These are phyloP conservation scores for Bettongia penicillata DNA, from an alignment of 2,113 vertebrate genomes.

Conservation along the genomic window DNA sequence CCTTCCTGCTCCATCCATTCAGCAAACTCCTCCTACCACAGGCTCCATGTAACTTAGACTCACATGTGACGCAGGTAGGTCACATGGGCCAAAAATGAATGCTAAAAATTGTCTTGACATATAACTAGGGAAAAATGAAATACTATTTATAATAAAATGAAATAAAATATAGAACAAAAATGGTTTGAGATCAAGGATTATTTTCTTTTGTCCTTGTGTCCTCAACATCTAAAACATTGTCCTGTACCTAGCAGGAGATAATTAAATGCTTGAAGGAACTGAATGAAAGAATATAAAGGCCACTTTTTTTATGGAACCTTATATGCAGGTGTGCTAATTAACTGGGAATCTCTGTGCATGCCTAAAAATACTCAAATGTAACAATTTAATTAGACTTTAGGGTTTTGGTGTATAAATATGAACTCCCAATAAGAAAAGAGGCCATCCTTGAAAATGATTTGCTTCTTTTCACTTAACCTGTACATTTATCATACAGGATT, in stretches of 20 bases:
- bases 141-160: no score
- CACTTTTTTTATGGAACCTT: background rate
- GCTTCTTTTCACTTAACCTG: background rate
- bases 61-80: no score
- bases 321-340: background rate
- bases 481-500: background rate
- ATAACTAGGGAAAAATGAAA: no score
- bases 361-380: background rate
- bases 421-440: background rate
- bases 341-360: background rate
- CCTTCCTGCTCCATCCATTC: no score
- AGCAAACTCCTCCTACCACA: no score
- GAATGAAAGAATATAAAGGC: background rate
- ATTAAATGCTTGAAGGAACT: background rate
- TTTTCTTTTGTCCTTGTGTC: background rate
- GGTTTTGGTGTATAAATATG: background rate
- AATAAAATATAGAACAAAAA: background rate
- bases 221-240: background rate
- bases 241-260: background rate
- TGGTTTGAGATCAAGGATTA: no score
- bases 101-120: no score
- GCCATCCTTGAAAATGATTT: background rate
- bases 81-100: no score
- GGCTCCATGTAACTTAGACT: no score
- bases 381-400: background rate